Percentiles rank a stretch among this genome's conserved stretches.
Evolutionary conservation across 2,797 vertebrate species (phyloP).

Genomic region (Clarias fuscus): DNA sequence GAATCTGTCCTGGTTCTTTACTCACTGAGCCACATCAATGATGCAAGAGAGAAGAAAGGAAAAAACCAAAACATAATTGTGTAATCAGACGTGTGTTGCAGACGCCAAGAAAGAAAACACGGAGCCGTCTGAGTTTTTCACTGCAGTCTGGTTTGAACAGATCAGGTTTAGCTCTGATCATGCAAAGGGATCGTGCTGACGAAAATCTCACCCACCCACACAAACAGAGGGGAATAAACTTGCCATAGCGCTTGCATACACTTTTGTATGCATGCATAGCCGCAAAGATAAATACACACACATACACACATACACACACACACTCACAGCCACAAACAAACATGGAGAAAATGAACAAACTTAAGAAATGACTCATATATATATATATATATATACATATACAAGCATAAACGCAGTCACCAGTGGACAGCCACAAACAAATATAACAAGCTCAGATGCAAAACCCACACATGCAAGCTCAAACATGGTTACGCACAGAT

Average conservation of each 20-base stretch:
- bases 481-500: neutral
- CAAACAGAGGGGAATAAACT: constrained; percentile 33
- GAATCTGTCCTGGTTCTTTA: constrained; percentile 17
- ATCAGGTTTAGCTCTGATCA: neutral
- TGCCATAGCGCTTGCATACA: constrained; percentile 3
- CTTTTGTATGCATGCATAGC: constrained; percentile 28
- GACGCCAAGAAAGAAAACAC: constrained; percentile 28
- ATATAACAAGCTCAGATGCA: constrained; percentile 21
- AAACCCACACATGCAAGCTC: neutral
- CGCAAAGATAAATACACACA: constrained; percentile 38
- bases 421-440: constrained; percentile 11
- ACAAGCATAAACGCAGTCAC: constrained; percentile 21
- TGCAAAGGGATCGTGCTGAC: neutral
- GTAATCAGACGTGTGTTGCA: constrained; percentile 32
- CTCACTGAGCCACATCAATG: constrained; percentile 19
- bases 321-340: constrained; percentile 8
- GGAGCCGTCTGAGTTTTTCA: constrained; percentile 1
- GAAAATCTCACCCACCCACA: constrained; percentile 24
- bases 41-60: constrained; percentile 34
- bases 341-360: constrained; percentile 20
- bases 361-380: constrained; percentile 33
- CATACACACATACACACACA: neutral
- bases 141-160: constrained; percentile 5
- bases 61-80: neutral
- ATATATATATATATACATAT: constrained; percentile 26